Evolutionary conservation across 1,140 invertebrate species (phyloP), one percentile per base, ranked within the genome.

Genomic region (Helicoverpa armigera): DNA sequence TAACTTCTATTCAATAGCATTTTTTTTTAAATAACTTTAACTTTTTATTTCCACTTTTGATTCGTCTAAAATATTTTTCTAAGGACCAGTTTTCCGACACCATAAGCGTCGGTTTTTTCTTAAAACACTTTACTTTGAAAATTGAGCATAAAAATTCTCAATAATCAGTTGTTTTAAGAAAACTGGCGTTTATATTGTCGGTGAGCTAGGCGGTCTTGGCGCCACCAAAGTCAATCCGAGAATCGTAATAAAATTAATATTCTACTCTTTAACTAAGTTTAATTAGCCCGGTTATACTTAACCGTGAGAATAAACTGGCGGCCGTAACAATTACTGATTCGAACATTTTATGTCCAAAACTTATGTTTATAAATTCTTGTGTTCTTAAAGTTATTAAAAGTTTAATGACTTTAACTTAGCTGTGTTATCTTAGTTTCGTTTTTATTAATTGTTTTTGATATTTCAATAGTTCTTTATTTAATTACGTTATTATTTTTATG

Each of bases 321-420:
- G 58, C 61, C 16, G 79, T 84, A 87, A 87, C 86, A 87, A 87
- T 87, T 87, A 87, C 81, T 50, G 43, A 76, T 70, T 60, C 56
- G 58, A 69, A n/a, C 9, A 29, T 76, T 81, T 81, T 58, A 67
- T 56, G 29, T 53, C 31, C 10, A 12, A 53, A 13, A 14, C 13
- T 74, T 67, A 63, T 53, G 60, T 80, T 14, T 73, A 29, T 73
- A 74, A 65, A 56, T 80, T 80, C 7, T 67, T 67, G 23, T 75
- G 72, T 35, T 77, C 67, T 77, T 65, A 77, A 77, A 54, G 12
- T 77, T 76, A 67, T 67, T 77, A 53, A 77, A 77, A 54, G 12
- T 77, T 76, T 67, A 35, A 77, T 77, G 65, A 67, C 60, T 31
- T 12, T 67, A 16, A 54, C 16, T 51, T 43, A 43, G 1, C 35